Conservation (phyloP, 2,113 vertebrate genomes). For the Halichoeres trimaculatus region DNA sequence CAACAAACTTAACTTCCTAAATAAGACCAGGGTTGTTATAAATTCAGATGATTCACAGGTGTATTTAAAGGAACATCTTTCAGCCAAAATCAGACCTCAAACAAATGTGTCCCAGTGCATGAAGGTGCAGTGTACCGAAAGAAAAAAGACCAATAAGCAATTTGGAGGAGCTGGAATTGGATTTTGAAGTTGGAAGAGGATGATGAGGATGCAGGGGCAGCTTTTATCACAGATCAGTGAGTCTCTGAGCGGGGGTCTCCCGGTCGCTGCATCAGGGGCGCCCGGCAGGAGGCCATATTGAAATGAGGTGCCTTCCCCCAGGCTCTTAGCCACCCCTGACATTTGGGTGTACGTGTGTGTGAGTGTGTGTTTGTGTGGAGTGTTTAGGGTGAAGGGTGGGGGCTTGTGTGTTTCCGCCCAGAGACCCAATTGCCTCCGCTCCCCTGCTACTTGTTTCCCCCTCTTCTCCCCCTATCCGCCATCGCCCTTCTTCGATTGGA, state of each 20-base stretch:
- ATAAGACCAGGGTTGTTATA: constrained; percentile 9
- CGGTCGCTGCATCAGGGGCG: constrained; percentile 70
- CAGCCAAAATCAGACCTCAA: constrained; percentile 43
- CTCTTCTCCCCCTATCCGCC: constrained; percentile 58
- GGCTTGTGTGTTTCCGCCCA: constrained; percentile 74
- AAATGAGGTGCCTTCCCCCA: constrained; percentile 78
- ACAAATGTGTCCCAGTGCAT: constrained; percentile 35
- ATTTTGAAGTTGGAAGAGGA: constrained; percentile 78
- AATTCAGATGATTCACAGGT: constrained; percentile 37
- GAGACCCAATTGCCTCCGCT: constrained; percentile 78
- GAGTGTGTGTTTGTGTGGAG: constrained; percentile 35
- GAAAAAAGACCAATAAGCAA: constrained; percentile 76
- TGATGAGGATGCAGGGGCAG: constrained; percentile 72
- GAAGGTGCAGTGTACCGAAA: constrained; percentile 37
- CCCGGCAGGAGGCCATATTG: constrained; percentile 78
- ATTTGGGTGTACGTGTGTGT: constrained; percentile 63
- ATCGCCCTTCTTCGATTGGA: constrained; percentile 65
- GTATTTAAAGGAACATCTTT: constrained; percentile 56
- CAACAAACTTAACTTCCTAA: background rate
- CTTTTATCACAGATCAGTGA: constrained; percentile 85
- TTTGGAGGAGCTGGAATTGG: constrained; percentile 82
- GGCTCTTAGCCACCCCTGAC: constrained; percentile 78
- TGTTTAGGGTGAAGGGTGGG: constrained; percentile 67
- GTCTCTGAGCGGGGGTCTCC: constrained; percentile 74
- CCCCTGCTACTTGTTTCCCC: constrained; percentile 72